Percentiles rank a stretch among this genome's conserved stretches.
Evolutionary conservation across 2,888 invertebrate species (phyloP).

Genomic region (Caenorhabditis sp.): DNA sequence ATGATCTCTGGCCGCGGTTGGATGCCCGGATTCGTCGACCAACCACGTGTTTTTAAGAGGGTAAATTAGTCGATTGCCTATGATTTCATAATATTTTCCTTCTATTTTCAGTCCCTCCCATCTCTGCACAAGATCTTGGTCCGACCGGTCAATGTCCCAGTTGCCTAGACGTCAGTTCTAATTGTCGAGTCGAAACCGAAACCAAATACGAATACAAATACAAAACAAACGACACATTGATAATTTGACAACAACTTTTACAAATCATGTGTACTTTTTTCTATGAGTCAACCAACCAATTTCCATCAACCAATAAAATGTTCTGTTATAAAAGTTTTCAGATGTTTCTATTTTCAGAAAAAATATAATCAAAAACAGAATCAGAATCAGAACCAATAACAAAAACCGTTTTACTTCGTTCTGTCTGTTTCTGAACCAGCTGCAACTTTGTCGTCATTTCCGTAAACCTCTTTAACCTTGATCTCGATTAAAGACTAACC

Average conservation of each 20-base stretch:
- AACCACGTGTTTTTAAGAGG: slow-evolving; percentile 52
- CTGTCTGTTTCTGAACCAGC: no score
- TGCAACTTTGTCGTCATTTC: slow-evolving; percentile 16
- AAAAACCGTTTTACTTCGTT: no score
- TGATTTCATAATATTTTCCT: no score
- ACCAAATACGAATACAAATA: no score
- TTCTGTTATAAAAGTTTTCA: slow-evolving; percentile 42
- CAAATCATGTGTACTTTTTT: slow-evolving; percentile 44
- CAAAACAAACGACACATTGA: no score
- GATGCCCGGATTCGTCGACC: slow-evolving; percentile 71
- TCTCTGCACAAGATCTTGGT: slow-evolving; percentile 47
- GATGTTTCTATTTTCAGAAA: background rate
- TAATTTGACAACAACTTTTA: slow-evolving; percentile 32
- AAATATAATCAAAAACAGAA: no score
- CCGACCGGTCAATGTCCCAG: slow-evolving; percentile 50
- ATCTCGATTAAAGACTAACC: slow-evolving; percentile 18
- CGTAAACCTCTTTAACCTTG: slow-evolving; percentile 13
- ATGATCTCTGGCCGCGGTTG: slow-evolving; percentile 72
- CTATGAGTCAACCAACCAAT: slow-evolving; percentile 42
- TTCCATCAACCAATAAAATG: slow-evolving; percentile 50
- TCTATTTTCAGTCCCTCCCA: slow-evolving; percentile 43
- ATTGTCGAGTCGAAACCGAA: no score
- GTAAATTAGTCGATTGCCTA: slow-evolving; percentile 18
- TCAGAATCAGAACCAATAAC: no score
- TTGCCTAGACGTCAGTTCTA: slow-evolving; percentile 10